Evolutionary conservation across 2,113 vertebrate genomes (phyloP), one percentile per base, ranked within the genome.

Genomic region (Pseudorasbora parva): DNA sequence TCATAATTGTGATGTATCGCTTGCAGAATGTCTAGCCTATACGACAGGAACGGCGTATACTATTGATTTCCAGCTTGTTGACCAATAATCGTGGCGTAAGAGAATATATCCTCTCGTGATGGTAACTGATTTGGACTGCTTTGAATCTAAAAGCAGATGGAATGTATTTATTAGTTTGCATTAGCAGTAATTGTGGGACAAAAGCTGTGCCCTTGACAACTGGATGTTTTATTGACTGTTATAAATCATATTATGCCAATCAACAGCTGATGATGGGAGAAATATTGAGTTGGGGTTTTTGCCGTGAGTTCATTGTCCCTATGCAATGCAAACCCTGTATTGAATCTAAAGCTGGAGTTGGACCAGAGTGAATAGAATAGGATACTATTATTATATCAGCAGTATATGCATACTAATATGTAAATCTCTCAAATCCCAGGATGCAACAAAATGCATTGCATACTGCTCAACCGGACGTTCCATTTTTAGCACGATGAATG

Each of bases 121-220:
- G 0, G 37, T 45, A 45, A 43, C n/a, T 17, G 77, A 79, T 76
- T 76, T 56, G 27, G 17, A 76, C 47, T 12, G 43, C 25, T 66
- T 51, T 47, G 25, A 51, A 21, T 64, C 9, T 79, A 27, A 49
- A 14, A 33, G 43, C 59, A 49, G 60, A 79, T 79, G 59, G 25
- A 79, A 79, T 4, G 2, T 78, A 78, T 78, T 54, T 75, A 54
- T 75, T 75, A 54, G 72, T 41, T 54, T 21, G 27, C 47, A 75
- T 27, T 66, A 49, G 59, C 25, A 23, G 49, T 66, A 62, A 25
- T 41, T 11, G 1, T 59, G 75, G 2, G n/a, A 78, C 27, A 37
- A 23, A 12, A 62, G 14, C 56, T 45, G n/a, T 43, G 56, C 37
- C n/a, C 76, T 62, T 19, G 37, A 77, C 11, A 62, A 10, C 56